Evolutionary conservation across 2,888 invertebrate species (phyloP).

Genomic region (Lasioglossum vierecki): DNA sequence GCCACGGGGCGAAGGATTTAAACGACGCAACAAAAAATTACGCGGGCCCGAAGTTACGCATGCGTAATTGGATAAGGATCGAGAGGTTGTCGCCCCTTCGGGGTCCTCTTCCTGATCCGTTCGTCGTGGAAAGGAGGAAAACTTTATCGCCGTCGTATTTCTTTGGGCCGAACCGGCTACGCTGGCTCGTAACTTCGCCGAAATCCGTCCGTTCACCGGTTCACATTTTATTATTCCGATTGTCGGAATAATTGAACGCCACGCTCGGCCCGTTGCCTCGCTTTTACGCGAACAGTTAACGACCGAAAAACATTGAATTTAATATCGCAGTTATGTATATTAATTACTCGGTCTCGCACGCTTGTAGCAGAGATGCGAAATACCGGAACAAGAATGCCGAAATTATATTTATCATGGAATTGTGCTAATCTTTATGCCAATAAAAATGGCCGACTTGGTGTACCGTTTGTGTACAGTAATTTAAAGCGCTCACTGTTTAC

Average conservation of each 20-base stretch:
- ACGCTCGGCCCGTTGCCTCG: not conserved
- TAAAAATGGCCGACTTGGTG: not conserved
- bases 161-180: conserved; percentile 23
- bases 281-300: conserved; percentile 6
- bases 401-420: not conserved
- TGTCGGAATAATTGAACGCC: conserved; percentile 29
- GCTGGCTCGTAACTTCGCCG: conserved; percentile 51
- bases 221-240: conserved; percentile 50
- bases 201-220: conserved; percentile 35
- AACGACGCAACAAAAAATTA: conserved; percentile 29
- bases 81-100: conserved; percentile 61
- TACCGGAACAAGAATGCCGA: not conserved
- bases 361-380: not conserved
- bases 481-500: not conserved
- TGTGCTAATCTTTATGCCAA: not conserved
- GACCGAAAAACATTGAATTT: conserved; percentile 17
- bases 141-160: conserved; percentile 59
- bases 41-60: conserved; percentile 50
- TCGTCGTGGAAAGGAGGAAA: conserved; percentile 36
- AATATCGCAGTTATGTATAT: conserved; percentile 18
- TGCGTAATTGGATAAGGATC: conserved; percentile 70
- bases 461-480: not conserved
- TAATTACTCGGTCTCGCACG: not conserved
- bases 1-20: conserved; percentile 53
- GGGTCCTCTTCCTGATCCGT: conserved; percentile 31